Conservation (phyloP, 2,888 invertebrate species). For the Gari tellinella region DNA sequence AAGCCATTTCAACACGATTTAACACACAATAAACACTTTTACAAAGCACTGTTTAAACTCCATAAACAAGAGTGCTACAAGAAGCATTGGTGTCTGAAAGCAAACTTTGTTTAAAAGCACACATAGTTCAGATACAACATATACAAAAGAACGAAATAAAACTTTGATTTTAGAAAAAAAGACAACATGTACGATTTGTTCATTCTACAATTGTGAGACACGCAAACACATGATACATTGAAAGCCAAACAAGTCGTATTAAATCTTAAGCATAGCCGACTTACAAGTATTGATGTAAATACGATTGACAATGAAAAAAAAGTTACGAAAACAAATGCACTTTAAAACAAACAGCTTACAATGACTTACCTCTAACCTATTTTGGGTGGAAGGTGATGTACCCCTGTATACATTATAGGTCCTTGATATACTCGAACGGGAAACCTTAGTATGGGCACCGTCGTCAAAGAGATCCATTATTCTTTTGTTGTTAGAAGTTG, state of each 20-base stretch:
- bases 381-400: slow-evolving; percentile 82
- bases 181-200: no score
- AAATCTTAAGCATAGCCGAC: no score
- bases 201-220: background rate
- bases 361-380: slow-evolving; percentile 82
- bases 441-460: slow-evolving; percentile 51
- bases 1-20: no score
- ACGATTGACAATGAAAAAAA: no score
- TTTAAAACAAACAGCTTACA: background rate
- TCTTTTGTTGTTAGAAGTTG: slow-evolving; percentile 1
- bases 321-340: no score
- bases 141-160: background rate
- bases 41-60: no score
- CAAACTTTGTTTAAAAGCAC: slow-evolving; percentile 3
- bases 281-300: no score
- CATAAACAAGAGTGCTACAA: no score
- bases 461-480: slow-evolving; percentile 19
- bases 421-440: slow-evolving; percentile 65
- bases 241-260: no score
- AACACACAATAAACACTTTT: no score
- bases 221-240: background rate
- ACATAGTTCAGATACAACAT: background rate
- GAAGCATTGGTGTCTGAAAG: background rate
- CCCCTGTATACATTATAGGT: slow-evolving; percentile 84
- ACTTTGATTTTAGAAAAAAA: no score